Evolutionary conservation across 2,113 vertebrate species (phyloP).

Genomic region (Chloropsis hardwickii): DNA sequence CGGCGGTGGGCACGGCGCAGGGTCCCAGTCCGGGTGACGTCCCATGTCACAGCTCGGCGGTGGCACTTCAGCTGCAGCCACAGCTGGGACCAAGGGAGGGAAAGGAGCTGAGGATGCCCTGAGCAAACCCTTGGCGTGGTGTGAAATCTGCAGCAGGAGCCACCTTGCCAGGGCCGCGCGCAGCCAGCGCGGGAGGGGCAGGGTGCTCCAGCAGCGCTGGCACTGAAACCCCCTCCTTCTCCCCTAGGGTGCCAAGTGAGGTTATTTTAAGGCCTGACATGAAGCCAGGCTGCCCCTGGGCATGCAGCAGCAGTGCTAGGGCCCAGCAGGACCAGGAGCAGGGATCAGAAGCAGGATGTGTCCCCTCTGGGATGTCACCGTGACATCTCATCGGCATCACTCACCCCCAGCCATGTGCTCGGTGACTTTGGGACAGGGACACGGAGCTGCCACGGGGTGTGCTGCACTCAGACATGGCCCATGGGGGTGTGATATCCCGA

Average conservation of each 20-base stretch:
- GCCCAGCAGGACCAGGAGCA: background rate
- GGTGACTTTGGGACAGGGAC: background rate
- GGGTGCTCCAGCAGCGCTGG: background rate
- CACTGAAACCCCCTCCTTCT: background rate
- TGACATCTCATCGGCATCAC: rapidly evolving
- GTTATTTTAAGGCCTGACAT: background rate
- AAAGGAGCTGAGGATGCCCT: background rate
- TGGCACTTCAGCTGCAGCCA: background rate
- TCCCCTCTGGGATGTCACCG: rapidly evolving
- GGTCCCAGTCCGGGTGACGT: rapidly evolving
- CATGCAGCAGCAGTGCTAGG: rapidly evolving
- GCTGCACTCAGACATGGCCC: background rate
- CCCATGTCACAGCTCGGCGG: rapidly evolving
- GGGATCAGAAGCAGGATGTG: background rate
- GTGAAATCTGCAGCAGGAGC: background rate
- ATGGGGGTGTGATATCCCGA: rapidly evolving
- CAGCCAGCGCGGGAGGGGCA: too few relatives aligned
- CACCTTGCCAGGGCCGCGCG: background rate
- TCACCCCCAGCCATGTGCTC: rapidly evolving
- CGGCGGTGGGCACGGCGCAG: rapidly evolving
- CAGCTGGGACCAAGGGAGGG: background rate
- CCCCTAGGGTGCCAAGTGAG: background rate
- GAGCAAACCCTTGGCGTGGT: background rate
- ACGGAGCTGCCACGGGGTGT: rapidly evolving
- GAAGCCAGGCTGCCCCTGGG: background rate